Percentiles rank a stretch among this genome's conserved stretches.
phyloP scores from a whole-genome alignment of 1,140 invertebrate genomes.

The Spodoptera frugiperda region DNA sequence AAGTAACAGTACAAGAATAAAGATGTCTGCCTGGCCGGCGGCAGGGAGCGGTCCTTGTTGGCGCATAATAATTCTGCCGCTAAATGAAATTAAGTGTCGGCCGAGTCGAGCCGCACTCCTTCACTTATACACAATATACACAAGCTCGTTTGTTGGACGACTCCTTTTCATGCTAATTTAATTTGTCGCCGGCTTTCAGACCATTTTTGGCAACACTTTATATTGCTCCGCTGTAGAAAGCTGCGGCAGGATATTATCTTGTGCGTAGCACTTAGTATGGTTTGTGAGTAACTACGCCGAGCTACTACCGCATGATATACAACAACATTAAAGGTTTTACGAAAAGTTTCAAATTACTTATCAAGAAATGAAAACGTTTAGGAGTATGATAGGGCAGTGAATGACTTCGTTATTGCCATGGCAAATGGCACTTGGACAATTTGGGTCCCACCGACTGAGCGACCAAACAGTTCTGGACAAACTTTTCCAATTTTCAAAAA shows the following conservation, averaged over 20 bases:
- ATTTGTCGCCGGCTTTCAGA: constrained; percentile 50
- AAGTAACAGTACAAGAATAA: constrained; percentile 4
- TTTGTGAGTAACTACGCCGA: no score
- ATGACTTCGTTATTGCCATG: constrained; percentile 22
- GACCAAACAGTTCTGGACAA: neutral
- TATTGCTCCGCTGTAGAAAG: constrained; percentile 40
- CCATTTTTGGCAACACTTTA: constrained; percentile 52
- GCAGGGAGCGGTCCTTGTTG: constrained; percentile 3
- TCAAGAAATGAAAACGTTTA: neutral
- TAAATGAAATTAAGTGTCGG: constrained; percentile 52
- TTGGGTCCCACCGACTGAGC: neutral
- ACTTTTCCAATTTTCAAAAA: constrained; percentile 40
- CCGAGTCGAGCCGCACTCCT: constrained; percentile 7
- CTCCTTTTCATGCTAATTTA: constrained; percentile 57
- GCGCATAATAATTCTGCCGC: constrained; percentile 49
- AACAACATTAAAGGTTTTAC: no score
- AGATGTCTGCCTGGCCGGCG: neutral
- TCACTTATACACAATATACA: constrained; percentile 44
- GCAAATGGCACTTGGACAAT: neutral
- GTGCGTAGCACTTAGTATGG: no score
- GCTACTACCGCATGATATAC: no score
- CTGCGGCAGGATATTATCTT: constrained; percentile 18
- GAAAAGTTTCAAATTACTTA: constrained; percentile 34
- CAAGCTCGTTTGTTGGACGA: constrained; percentile 49
- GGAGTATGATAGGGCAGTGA: neutral